Base-by-base conservation (phyloP, 2,888 invertebrate species). In the Glaucopsyche alexis region DNA sequence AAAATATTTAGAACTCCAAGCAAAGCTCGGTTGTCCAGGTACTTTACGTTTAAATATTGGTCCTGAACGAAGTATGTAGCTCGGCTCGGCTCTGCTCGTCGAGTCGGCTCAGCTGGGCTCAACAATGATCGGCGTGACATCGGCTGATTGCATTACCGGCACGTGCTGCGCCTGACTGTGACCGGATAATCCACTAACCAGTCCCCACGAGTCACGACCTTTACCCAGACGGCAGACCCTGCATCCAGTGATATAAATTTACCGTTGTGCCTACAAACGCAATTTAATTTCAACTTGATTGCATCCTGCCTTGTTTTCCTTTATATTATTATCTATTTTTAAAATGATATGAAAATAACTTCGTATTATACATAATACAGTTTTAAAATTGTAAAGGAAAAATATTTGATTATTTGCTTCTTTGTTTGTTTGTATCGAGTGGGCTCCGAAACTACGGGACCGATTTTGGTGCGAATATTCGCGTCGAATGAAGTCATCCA, bases 101-200 rank as follows among this genome's bases (percentile, higher is more conserved):
- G n/a, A n/a, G n/a, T 50, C n/a, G 7, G 7, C 47, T 47, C 47
- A 13, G 47, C 47, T 47, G 2, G 16, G 8, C 9, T n/a, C n/a
- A 52, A 9, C 9, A 4, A 52, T 55, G 52, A 55, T 55, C 52
- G 16, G 3, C 16, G 9, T 9, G 19, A 16, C 52, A 14, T 19
- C 52, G 16, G 52, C 19, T 55, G 52, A n/a, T 55, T 55, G 55
- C 14, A 16, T 19, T 55, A 55, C 19, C 55, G 55, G 55, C 55
- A 19, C 55, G 52, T 52, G 55, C 19, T 19, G 55, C 19, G 16
- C n/a, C 50, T n/a, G 50, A 50, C 19, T 55, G 19, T 55, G 55
- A 55, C 55, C 55, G 55, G 11, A 55, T 55, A 55, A 19, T 19
- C 55, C 16, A 11, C 11, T 55, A 4, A 55, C 3, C 55, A 29